Base-by-base conservation (phyloP, 2,797 vertebrate genomes). In the Kryptolebias ocellatus region DNA sequence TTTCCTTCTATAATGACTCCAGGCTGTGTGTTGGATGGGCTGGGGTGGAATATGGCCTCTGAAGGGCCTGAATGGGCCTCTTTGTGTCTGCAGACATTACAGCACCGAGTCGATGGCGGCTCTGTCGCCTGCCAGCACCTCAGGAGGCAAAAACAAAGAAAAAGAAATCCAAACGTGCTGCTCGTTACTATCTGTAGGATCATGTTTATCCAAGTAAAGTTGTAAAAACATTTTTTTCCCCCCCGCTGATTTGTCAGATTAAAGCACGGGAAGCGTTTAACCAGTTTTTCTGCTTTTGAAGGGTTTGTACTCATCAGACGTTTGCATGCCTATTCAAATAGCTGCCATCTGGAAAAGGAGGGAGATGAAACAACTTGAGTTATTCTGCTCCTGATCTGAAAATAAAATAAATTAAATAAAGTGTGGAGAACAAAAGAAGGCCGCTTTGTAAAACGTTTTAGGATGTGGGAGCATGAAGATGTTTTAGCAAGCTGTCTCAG, bases 261-360 rank as follows among this genome's bases (percentile, higher is more conserved):
- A 8, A 39, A 62, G 12, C 5, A 1, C 37, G 39, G 50, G 27
- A 49, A 14, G 29, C 29, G 31, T 62, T 24, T 24, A 24, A 63
- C 67, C 80, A 74, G 74, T 62, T 80, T 50, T 68, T 52, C 53
- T 76, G 73, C 64, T 59, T 79, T 82, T 64, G 29, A 73, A 46
- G 44, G 55, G 59, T 67, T 49, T 64, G 18, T 6, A 31, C 71
- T 49, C 69, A 83, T 84, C 76, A 55, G 62, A 75, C 68, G 70
- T 76, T 69, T 69, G 83, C 86, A 86, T 76, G 79, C 67, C 61
- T 68, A 28, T 76, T 78, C 70, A 86, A 90, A 90, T 82, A 65
- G 79, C 46, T 86, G 81, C 87, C 89, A 91, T 90, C 84, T 91
- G 90, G 84, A 74, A 61, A 74, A 45, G 54, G 27, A 54, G 45